Base-by-base conservation (phyloP, 2,888 invertebrate species). In the Morpho deidamia region DNA sequence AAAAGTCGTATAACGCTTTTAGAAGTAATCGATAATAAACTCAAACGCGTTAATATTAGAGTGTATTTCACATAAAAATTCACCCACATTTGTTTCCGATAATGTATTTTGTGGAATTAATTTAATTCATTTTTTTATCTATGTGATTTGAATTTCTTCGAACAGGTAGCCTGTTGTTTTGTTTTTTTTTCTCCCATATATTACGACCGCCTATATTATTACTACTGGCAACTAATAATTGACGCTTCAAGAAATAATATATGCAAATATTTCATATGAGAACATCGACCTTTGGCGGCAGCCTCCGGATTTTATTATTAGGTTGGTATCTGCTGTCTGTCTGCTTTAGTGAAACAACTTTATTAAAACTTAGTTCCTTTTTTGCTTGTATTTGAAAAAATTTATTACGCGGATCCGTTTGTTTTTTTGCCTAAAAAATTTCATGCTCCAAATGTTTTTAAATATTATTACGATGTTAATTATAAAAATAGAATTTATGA, bases 81-180 rank as follows among this genome's bases (percentile, higher is more conserved):
- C 2, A 11, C 2, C 11, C 14, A 10, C 41, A 4, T n/a, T 34
- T 46, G 9, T 42, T 32, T 43, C 35, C 38, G 53, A 51, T 38
- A n/a, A 11, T n/a, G 53, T 51, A 42, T 43, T 42, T 43, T 51
- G 38, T 10, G 44, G 44, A 74, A 76, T 79, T 76, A 80, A 81
- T 78, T 73, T 75, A 72, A 78, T 79, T 79, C 72, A 63, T 69
- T 72, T 73, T 56, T 73, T 79, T 74, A 74, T 71, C 72, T 69
- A 59, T 64, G 69, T 34, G 9, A 14, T 58, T 55, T 52, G 41
- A 44, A 76, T 71, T 72, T 76, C 69, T 70, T 58, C 62, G 74
- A 79, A 87, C 88, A 88, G 88, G 87, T 88, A 86, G 84, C 76
- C 56, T 38, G 69, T 58, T 58, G 55, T 58, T 46, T 55, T 44